Evolutionary conservation across 2,888 invertebrate genomes (phyloP).

Genomic region (Cheilosia urbana): DNA sequence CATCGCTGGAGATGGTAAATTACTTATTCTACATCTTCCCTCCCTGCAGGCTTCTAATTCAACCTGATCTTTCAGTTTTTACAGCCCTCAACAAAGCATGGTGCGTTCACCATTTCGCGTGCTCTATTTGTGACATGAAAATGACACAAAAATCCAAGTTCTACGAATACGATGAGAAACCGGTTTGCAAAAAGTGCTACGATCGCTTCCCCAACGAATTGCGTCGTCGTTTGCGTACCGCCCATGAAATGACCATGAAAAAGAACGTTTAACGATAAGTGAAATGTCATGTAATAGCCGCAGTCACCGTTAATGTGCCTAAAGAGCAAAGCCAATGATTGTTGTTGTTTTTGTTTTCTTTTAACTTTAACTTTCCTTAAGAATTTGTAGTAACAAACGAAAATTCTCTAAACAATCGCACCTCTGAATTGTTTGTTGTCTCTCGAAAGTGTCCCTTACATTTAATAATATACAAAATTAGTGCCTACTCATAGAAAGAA

Average conservation of each 20-base stretch:
- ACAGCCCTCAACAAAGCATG: slow-evolving; percentile 99
- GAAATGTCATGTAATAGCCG: neutral
- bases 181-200: slow-evolving; percentile 99
- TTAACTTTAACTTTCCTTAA: slow-evolving; percentile 16
- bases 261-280: slow-evolving; percentile 80
- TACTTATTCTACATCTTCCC: neutral
- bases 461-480: slow-evolving; percentile 21
- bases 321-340: slow-evolving; percentile 48
- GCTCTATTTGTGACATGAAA: slow-evolving; percentile 97
- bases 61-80: slow-evolving; percentile 89
- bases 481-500: slow-evolving; percentile 24
- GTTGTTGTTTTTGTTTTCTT: slow-evolving; percentile 40
- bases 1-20: slow-evolving; percentile 97
- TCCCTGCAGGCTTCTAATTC: neutral
- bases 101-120: slow-evolving; percentile 99
- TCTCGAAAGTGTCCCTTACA: slow-evolving; percentile 69
- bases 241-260: slow-evolving; percentile 91
- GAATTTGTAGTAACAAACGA: slow-evolving; percentile 7
- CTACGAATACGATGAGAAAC: slow-evolving; percentile 99
- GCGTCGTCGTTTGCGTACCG: slow-evolving; percentile 94
- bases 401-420: slow-evolving; percentile 13
- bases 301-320: slow-evolving; percentile 44
- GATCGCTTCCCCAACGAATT: slow-evolving; percentile 98
- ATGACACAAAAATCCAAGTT: slow-evolving; percentile 99
- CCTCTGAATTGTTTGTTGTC: slow-evolving; percentile 37